phyloP scores from a whole-genome alignment of 1,140 invertebrate species.

The Campoletis sonorensis region DNA sequence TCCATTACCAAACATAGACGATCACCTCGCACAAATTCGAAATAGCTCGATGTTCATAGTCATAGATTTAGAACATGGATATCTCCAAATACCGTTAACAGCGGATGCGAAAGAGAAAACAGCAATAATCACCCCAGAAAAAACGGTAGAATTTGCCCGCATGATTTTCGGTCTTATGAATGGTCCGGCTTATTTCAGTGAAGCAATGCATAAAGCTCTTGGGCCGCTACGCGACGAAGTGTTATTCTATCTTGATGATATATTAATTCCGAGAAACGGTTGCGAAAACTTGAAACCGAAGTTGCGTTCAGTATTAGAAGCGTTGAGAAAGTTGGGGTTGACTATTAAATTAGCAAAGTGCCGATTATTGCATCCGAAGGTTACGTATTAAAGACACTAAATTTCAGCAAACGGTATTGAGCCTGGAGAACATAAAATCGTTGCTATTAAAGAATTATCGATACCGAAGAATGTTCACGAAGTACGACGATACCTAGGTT shows the following conservation, averaged over 20 bases:
- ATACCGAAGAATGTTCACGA: slow-evolving; percentile 61
- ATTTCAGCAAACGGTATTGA: slow-evolving; percentile 43
- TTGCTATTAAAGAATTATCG: slow-evolving; percentile 59
- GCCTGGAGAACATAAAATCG: slow-evolving; percentile 62
- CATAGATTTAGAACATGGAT: not conserved
- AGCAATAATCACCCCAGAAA: not conserved
- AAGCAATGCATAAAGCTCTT: not conserved
- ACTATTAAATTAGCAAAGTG: slow-evolving; percentile 53
- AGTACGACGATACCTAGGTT: slow-evolving; percentile 65
- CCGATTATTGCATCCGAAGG: slow-evolving; percentile 40
- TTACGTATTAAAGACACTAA: slow-evolving; percentile 47
- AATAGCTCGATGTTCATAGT: not conserved
- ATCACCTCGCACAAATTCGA: not conserved
- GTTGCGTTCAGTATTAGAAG: slow-evolving; percentile 11
- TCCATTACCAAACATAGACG: slow-evolving; percentile 8
- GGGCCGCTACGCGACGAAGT: not conserved
- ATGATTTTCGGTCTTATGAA: not conserved
- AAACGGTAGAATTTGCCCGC: not conserved
- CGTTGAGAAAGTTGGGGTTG: slow-evolving; percentile 43
- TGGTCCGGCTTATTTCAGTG: not conserved
- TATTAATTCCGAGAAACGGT: slow-evolving; percentile 16
- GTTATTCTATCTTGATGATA: slow-evolving; percentile 1
- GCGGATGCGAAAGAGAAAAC: not conserved
- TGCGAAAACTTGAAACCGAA: slow-evolving; percentile 12
- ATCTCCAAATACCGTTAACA: not conserved